Percentiles rank a stretch among this genome's conserved stretches.
Conservation (phyloP, 2,797 vertebrate species). For the Manis pentadactyla region DNA sequence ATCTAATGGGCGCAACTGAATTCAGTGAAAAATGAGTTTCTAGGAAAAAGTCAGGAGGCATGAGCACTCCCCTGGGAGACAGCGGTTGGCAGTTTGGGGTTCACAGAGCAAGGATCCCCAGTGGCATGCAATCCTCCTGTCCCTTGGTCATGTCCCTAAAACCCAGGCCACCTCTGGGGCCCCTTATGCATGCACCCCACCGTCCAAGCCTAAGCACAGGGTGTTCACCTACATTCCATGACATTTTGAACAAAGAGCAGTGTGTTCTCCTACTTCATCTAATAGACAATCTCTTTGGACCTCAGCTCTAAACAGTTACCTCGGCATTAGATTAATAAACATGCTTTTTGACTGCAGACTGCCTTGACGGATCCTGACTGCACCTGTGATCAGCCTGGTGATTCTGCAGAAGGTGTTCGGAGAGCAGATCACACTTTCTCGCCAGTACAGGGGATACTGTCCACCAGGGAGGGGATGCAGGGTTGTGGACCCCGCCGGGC, state of each 20-base stretch:
- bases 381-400: accelerated
- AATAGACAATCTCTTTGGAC: not conserved
- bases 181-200: accelerated
- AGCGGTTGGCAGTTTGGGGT: no score
- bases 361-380: not conserved
- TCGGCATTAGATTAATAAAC: not conserved
- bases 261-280: not conserved
- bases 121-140: not conserved
- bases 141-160: not conserved
- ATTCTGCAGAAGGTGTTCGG: not conserved
- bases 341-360: not conserved
- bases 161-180: no score
- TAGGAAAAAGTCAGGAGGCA: accelerated
- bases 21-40: not conserved
- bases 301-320: no score
- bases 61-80: accelerated
- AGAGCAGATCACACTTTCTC: accelerated
- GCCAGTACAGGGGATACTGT: accelerated
- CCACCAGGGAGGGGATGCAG: accelerated
- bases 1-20: no score
- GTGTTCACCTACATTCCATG: no score
- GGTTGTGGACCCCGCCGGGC: accelerated
- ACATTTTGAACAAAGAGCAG: no score
- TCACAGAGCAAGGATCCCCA: no score
- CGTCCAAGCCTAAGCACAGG: no score